Base-by-base conservation (phyloP, 2,797 vertebrate genomes). In the Arrhamphus sclerolepis region DNA sequence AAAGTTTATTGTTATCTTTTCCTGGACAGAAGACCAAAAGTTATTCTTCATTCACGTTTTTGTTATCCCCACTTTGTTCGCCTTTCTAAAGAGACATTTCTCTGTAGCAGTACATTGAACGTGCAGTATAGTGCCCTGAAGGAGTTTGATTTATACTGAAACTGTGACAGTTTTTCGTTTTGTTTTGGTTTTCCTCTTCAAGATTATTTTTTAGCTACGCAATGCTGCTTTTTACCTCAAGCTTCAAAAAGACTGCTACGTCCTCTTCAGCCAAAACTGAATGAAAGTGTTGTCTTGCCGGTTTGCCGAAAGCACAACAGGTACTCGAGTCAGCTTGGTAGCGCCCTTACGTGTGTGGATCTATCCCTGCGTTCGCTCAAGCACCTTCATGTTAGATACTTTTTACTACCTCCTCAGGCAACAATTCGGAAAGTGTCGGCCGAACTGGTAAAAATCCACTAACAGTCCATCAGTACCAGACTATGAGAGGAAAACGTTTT, bases 1-100 rank as follows among this genome's bases (percentile, higher is more conserved):
- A 9, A 39, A 70, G 34, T 62, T 72, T 8, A 1, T 20, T 78
- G 49, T 84, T n/a, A n/a, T 80, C 80, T 81, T 73, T 78, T 60
- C 78, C 80, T 86, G 77, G 74, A 82, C 77, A 78, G 62, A 89
- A 90, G 87, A 91, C 91, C 90, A 93, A 93, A 91, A 85, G 70
- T 67, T 9, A 41, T 59, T 31, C 46, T 48, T 54, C 31, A 46
- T 55, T 65, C 29, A 31, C 10, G 2, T 31, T 31, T 31, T n/a
- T n/a, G n/a, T 9, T 31, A 6, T 55, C 52, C 57, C 62, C 44
- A 56, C 55, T 56, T 85, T 71, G 48, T 81, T 82, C 48, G 62
- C 77, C 70, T 89, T 80, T 76, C 47, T 52, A 6, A 77, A 73
- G 70, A 88, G 70, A 87, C 58, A 44, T 69, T 75, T 81, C 72